phyloP scores from a whole-genome alignment of 2,888 invertebrate species.

The Dysmachus trigonus region DNA sequence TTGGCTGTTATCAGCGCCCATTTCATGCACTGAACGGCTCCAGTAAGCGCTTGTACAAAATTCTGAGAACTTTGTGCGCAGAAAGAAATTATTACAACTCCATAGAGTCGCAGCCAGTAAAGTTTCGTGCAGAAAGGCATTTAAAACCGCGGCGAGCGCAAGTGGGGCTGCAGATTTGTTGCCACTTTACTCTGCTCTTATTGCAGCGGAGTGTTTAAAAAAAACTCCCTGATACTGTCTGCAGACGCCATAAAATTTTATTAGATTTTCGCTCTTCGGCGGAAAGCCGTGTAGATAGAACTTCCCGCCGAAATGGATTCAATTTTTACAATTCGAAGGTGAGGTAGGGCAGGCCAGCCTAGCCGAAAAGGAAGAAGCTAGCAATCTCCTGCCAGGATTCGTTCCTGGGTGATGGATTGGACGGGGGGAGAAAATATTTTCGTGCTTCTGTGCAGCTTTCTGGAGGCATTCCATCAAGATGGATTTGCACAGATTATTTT shows the following conservation, averaged over 20 bases:
- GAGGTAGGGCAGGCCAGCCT: background rate
- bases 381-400: background rate
- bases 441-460: background rate
- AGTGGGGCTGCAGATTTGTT: background rate
- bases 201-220: background rate
- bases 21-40: background rate
- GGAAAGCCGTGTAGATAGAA: background rate
- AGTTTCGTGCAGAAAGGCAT: background rate
- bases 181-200: background rate
- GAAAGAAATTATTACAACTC: background rate
- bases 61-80: background rate
- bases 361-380: background rate
- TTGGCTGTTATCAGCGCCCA: background rate
- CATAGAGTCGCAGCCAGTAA: background rate
- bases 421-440: background rate
- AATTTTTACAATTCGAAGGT: background rate
- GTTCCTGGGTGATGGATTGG: background rate
- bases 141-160: background rate
- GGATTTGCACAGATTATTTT: background rate
- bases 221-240: background rate
- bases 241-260: slow-evolving; percentile 33
- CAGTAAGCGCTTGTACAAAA: background rate
- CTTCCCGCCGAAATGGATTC: slow-evolving; percentile 11
- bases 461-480: background rate
- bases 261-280: background rate